phyloP scores from a whole-genome alignment of 2,113 vertebrate species.

The Catharus minimus region DNA sequence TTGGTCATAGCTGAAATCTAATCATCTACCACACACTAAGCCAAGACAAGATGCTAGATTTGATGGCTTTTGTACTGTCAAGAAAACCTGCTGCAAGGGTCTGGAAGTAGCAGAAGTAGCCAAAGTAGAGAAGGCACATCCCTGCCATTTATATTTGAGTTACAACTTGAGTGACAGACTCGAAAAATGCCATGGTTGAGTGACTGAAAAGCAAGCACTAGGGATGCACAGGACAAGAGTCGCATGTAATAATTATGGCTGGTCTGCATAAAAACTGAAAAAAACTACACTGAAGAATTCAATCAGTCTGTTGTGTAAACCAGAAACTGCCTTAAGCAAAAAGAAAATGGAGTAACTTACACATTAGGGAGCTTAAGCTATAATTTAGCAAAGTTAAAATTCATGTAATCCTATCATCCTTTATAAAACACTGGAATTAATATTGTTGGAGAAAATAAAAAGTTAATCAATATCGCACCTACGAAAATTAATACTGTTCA shows the following conservation, averaged over 20 bases:
- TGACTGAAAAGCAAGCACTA: neutral
- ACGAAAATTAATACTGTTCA: slow-evolving; percentile 18
- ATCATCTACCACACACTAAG: neutral
- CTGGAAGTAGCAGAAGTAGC: neutral
- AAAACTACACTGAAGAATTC: neutral
- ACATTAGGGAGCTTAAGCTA: neutral
- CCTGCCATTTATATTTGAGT: neutral
- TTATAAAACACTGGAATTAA: slow-evolving; percentile 35
- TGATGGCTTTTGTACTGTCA: neutral
- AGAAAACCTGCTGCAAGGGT: neutral
- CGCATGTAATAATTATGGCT: neutral
- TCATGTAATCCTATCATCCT: slow-evolving; percentile 33
- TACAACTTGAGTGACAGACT: neutral
- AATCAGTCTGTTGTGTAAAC: slow-evolving; percentile 21
- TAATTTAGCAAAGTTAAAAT: slow-evolving; percentile 47
- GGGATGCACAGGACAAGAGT: neutral
- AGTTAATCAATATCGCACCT: slow-evolving; percentile 21
- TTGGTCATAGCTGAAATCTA: neutral
- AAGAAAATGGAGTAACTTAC: neutral
- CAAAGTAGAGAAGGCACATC: neutral
- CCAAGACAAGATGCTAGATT: neutral
- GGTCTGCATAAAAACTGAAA: neutral
- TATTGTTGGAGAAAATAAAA: slow-evolving; percentile 37
- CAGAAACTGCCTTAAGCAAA: neutral
- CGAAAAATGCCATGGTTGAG: neutral